Evolutionary conservation across 2,888 invertebrate species (phyloP), one percentile per base, ranked within the genome.

Genomic region (Pheosia tremula): DNA sequence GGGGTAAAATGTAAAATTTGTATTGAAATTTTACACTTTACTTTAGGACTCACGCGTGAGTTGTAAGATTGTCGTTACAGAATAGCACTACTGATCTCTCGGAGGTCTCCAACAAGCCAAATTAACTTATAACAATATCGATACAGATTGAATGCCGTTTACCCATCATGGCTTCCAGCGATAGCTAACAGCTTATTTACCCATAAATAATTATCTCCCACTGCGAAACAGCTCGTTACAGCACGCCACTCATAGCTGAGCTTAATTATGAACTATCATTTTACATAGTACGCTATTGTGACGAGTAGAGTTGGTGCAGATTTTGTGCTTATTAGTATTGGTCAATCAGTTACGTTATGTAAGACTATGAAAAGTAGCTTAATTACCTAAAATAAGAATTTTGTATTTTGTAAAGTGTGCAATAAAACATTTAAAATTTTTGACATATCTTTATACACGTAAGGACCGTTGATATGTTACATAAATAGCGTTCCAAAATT

Each of bases 401-500:
- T 24, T 24, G 24, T 24, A n/a, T n/a, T n/a, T n/a, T n/a, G n/a
- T n/a, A n/a, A n/a, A n/a, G n/a, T n/a, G n/a, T n/a, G n/a, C n/a
- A n/a, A n/a, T n/a, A n/a, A n/a, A n/a, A n/a, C n/a, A n/a, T n/a
- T n/a, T n/a, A n/a, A n/a, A n/a, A n/a, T n/a, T n/a, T n/a, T n/a
- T 24, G 24, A 24, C 24, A 24, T 24, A 2, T 24, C 24, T 24
- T 24, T 24, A 24, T 24, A 2, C 2, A 24, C 24, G 1, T 24
- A 24, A 2, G 24, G 24, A 24, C 24, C 24, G 24, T 24, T 2
- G 24, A 24, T 24, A 2, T 24, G 24, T 24, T 24, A 24, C 24
- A 24, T 24, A 24, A 24, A 36, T 36, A 52, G 39, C 5, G 55
- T 45, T n/a, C 38, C 49, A 10, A 52, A 56, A 58, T 63, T 69